Evolutionary conservation across 2,113 vertebrate species (phyloP), one percentile per base, ranked within the genome.

Genomic region (Corydoras sp.): DNA sequence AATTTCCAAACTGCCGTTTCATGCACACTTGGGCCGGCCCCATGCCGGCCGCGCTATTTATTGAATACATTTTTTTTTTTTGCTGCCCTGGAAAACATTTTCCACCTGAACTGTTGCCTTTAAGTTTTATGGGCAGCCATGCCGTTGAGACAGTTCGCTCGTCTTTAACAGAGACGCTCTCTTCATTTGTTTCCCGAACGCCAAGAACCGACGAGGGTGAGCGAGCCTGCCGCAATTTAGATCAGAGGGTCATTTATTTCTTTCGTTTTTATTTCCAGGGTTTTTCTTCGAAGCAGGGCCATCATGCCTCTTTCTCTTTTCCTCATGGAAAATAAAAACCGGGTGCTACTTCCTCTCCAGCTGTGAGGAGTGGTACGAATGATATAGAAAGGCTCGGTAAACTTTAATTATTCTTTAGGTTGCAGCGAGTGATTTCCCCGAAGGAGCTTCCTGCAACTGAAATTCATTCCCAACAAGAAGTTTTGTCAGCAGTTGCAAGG

Each of bases 11-110:
- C 92, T 92, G 92, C 90, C 91, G 92, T 93, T 93, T 94, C 95
- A 94, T 92, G 92, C 93, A 93, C 92, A 93, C 92, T 93, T 94
- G 91, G 84, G 73, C 77, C 85, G 92, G 90, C 95, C 93, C 90
- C 95, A 95, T 95, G 94, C 94, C 95, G 94, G 90, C 94, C 93
- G 90, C 91, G 92, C 95, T 98, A 96, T 96, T 98, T 98, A 97
- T 97, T 96, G 93, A 99, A 97, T 97, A 95, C 94, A 96, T 96
- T 95, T 97, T 97, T 95, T 93, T 24, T 24, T 24, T 24, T 24
- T 24, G 18, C 18, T 24, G 91, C 92, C 91, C 93, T 86, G 92
- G 91, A 90, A 93, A 86, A 83, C 84, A 97, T 96, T 96, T 97
- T 98, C 95, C 96, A 98, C 95, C 95, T 98, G 96, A 98, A 91